phyloP scores from a whole-genome alignment of 2,113 vertebrate genomes.

The Clarias batrachus region DNA sequence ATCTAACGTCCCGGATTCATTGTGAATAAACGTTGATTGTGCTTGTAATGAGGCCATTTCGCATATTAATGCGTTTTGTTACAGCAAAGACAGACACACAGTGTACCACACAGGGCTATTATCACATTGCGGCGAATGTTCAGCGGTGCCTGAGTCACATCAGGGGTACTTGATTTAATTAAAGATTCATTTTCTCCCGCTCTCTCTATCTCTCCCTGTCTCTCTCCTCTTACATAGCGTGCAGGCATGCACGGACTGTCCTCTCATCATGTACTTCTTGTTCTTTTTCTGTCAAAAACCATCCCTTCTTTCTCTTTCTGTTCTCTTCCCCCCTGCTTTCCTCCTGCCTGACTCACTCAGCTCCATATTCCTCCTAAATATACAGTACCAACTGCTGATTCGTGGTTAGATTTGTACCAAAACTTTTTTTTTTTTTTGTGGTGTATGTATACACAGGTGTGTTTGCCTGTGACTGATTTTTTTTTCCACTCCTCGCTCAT shows the following conservation, averaged over 20 bases:
- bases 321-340: not conserved
- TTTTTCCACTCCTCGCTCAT: slow-evolving; percentile 9
- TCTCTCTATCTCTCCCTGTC: not conserved
- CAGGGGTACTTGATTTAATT: slow-evolving; percentile 40
- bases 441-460: not conserved
- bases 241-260: not conserved
- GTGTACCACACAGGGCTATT: not conserved
- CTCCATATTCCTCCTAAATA: not conserved
- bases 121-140: slow-evolving; percentile 17
- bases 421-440: not conserved
- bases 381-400: not conserved
- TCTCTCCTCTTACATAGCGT: not conserved
- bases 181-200: slow-evolving; percentile 52
- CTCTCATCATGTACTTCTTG: not conserved
- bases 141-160: slow-evolving; percentile 35
- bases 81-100: slow-evolving; percentile 1
- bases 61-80: not conserved
- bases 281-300: not conserved
- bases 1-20: not conserved
- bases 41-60: slow-evolving; percentile 3
- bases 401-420: not conserved
- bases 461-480: not conserved
- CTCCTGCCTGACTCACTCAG: not conserved
- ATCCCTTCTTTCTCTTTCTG: slow-evolving; percentile 45
- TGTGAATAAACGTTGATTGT: no score